Evolutionary conservation across 2,797 vertebrate genomes (phyloP), one percentile per base, ranked within the genome.

Genomic region (Botia almorhae): DNA sequence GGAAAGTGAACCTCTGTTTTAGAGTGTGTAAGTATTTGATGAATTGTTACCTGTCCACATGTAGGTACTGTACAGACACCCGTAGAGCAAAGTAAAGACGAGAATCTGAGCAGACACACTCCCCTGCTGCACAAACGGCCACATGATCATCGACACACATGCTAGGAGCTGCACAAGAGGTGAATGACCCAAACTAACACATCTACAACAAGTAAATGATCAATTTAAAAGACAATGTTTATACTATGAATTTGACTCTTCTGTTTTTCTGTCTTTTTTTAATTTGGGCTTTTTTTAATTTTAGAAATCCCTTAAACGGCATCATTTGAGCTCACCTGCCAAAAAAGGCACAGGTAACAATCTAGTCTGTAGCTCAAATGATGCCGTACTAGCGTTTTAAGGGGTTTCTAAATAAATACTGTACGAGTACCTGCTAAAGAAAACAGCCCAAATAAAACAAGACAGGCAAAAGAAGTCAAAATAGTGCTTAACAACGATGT

Each of bases 31-130:
- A 1, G 4, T 33, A 51, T 76, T 17, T 76, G 53, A 36, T 61
- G 56, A 46, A 53, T 23, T 43, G 85, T 90, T 89, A 97, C 98
- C 97, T 89, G 97, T 96, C 98, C 98, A 99, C 1, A 98, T 84
- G 85, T 98, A 99, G 46, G 96, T 96, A 91, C 97, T 96, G 87
- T 98, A 99, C 81, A 99, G 93, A 23, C 97, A 96, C n/a, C 96
- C 96, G 67, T 98, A 99, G 17, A 99, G 93, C 72, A 99, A 84
- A 48, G 94, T 94, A 90, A 98, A 99, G 36, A 95, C 95, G 23
- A 98, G 87, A 58, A 96, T 95, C 87, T 96, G 96, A 61, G 94
- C 88, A 12, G 95, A 85, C 74, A 94, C 85, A 85, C 93, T 95
- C 50, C 94, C 90, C 86, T 96, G 93, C 85, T 93, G 93, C 83